Evolutionary conservation across 2,797 vertebrate species (phyloP).

Genomic region (Champsocephalus esox): DNA sequence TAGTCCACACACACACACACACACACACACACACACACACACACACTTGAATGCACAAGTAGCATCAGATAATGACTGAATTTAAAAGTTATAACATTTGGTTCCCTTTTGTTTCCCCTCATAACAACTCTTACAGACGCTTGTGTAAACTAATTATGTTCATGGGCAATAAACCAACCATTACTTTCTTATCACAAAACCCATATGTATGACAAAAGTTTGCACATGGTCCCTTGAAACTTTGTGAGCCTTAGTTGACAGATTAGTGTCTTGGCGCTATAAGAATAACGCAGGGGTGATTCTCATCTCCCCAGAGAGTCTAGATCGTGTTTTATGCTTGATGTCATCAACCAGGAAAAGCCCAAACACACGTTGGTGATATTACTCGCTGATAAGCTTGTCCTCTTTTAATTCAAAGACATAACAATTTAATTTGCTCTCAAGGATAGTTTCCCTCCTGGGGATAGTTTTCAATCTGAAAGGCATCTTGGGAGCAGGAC

Average conservation of each 20-base stretch:
- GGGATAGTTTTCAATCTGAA: too few species aligned
- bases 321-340: not conserved
- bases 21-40: too few species aligned
- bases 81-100: not conserved
- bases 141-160: not conserved
- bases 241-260: not conserved
- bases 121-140: not conserved
- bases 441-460: not conserved
- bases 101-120: not conserved
- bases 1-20: not conserved
- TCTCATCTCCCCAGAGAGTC: not conserved
- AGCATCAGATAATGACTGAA: constrained; percentile 29
- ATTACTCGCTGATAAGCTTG: too few species aligned
- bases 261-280: too few species aligned
- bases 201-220: not conserved
- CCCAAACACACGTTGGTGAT: not conserved
- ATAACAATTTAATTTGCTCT: too few species aligned
- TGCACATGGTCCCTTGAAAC: not conserved
- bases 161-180: not conserved
- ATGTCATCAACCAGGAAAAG: not conserved
- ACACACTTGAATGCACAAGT: not conserved
- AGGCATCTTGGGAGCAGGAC: too few species aligned
- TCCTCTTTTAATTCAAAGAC: too few species aligned
- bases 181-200: not conserved
- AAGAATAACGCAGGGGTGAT: not conserved